Base-by-base conservation (phyloP, 2,113 vertebrate species). In the Leptodactylus fuscus region DNA sequence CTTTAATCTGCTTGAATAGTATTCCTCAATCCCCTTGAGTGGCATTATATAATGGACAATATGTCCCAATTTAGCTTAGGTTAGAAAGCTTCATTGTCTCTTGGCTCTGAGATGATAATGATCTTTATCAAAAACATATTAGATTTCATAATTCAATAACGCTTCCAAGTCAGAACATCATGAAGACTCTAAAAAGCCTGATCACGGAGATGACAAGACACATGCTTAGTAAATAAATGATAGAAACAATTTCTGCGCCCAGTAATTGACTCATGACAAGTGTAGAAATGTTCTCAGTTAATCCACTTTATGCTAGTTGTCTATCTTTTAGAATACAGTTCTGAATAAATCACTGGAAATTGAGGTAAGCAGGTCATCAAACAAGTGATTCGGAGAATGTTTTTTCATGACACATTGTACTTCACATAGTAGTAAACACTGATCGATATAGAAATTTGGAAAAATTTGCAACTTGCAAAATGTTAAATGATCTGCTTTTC, bases 1-100 rank as follows among this genome's bases (percentile, higher is more conserved):
- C 79, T 81, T 81, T 81, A 81, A 81, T 81, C 58, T 67, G 58
- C 79, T 81, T 81, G 38, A 58, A 81, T 81, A 81, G 36, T 81
- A 48, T 81, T 67, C 46, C 38, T 46, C 58, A 48, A 67, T 81
- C 79, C 79, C 69, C 60, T 49, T 81, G 60, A 81, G 79, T 65
- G 15, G 41, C 62, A n/a, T 81, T 81, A 69, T 69, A 81, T 81
- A 67, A 81, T 69, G 79, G 41, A 81, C 16, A 11, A 34, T 69
- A 81, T 69, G 60, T 81, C 79, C 60, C 41, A 69, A 65, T 69
- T 48, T 81, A 81, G 38, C 41, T 81, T 41, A 48, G 79, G 79
- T 81, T 81, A 81, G 27, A 65, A 81, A 48, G 79, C 16, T 32
- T 67, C 79, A 81, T 81, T 81, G 60, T 81, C 79, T 69, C 18